Percentiles rank a stretch among this genome's conserved stretches.
phyloP scores from a whole-genome alignment of 2,797 vertebrate genomes.

The Hippocampus kuda region DNA sequence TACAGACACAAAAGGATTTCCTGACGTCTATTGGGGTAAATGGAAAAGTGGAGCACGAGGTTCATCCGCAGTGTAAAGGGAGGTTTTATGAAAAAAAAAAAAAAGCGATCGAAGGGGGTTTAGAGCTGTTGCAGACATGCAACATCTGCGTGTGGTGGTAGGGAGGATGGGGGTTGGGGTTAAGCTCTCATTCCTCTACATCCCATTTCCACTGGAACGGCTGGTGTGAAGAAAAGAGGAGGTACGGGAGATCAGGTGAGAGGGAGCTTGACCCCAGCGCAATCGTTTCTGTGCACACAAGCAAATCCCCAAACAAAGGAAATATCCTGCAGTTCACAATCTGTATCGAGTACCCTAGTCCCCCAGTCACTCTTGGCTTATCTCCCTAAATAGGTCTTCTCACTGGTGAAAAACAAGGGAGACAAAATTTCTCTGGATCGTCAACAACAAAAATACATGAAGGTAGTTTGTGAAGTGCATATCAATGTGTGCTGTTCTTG shows the following conservation, averaged over 20 bases:
- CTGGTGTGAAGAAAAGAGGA: constrained; percentile 5
- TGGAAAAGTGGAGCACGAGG: constrained; percentile 44
- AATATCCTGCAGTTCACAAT: not conserved
- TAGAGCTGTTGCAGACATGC: constrained; percentile 3
- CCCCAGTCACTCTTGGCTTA: not conserved
- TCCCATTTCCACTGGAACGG: constrained; percentile 37
- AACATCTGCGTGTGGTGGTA: constrained; percentile 6
- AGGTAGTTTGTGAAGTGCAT: too few species aligned
- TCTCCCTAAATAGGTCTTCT: not conserved
- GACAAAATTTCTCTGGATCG: too few species aligned
- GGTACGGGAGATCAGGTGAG: constrained; percentile 15
- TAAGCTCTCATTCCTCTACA: constrained; percentile 63
- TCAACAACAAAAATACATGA: not conserved
- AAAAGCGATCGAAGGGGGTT: constrained; percentile 13
- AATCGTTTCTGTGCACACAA: constrained; percentile 19
- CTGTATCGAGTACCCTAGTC: not conserved
- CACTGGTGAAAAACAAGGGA: too few species aligned
- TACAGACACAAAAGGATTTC: constrained; percentile 46
- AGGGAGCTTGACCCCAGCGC: constrained; percentile 11
- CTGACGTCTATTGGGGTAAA: constrained; percentile 24
- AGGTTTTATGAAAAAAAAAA: constrained; percentile 19
- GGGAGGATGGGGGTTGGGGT: constrained; percentile 21
- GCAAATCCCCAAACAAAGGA: not conserved
- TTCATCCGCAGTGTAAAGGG: constrained; percentile 35
- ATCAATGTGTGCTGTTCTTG: too few species aligned